Evolutionary conservation across 2,797 vertebrate genomes (phyloP).

Genomic region (Rhadinocentrus ornatus): DNA sequence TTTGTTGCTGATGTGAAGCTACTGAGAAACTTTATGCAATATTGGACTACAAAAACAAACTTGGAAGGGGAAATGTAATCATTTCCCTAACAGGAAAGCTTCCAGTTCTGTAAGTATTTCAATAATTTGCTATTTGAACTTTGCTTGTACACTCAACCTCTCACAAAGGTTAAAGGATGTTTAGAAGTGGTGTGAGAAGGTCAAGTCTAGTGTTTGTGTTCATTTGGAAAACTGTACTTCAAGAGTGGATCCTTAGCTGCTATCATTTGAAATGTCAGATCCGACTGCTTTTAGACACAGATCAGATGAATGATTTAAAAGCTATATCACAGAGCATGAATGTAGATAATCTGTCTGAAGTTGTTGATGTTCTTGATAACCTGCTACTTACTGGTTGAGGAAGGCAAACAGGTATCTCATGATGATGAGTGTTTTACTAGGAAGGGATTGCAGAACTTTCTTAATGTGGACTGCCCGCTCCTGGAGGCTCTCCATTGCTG

Average conservation of each 20-base stretch:
- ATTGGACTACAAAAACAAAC: constrained; percentile 51
- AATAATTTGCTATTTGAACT: constrained; percentile 25
- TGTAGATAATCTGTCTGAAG: not conserved
- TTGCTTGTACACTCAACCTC: constrained; percentile 26
- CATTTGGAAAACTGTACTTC: not conserved
- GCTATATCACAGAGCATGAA: not conserved
- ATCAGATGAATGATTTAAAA: not conserved
- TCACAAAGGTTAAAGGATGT: constrained; percentile 44
- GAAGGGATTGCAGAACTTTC: constrained; percentile 90
- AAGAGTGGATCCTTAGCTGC: not conserved
- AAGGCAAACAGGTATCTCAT: constrained; percentile 99
- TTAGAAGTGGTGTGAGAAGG: constrained; percentile 29
- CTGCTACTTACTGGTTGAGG: constrained; percentile 93
- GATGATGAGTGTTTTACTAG: constrained; percentile 90
- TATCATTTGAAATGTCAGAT: not conserved
- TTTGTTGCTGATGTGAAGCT: constrained; percentile 18
- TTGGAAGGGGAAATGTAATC: constrained; percentile 34
- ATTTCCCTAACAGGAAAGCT: constrained; percentile 1
- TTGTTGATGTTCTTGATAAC: not conserved
- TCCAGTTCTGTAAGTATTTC: constrained; percentile 9
- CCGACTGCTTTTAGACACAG: not conserved
- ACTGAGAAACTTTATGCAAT: not conserved
- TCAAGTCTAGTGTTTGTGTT: constrained; percentile 37
- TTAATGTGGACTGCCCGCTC: constrained; percentile 93
- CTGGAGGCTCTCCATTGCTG: constrained; percentile 95